A percentile compares a stretch with the other conserved stretches of the same genome.
Conservation (phyloP, 2,888 invertebrate genomes). For the Aquatica leii region DNA sequence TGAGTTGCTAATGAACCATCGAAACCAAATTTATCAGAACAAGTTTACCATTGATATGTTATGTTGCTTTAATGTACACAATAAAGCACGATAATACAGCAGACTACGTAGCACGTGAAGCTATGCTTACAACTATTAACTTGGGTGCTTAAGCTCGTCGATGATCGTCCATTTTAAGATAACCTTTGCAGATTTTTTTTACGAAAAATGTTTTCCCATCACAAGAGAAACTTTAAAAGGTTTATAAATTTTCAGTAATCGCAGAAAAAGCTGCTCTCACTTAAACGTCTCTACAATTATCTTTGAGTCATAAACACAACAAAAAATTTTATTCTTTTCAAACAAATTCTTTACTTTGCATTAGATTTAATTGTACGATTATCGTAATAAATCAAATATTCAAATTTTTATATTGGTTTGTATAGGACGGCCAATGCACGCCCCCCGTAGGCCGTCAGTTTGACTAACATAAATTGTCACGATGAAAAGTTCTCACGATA, state of each 20-base stretch:
- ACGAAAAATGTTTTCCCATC: conserved; percentile 18
- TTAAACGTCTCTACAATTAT: no score
- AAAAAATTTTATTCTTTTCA: no score
- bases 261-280: no score
- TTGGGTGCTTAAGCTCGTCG: conserved; percentile 33
- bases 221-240: neutral
- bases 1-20: conserved; percentile 52
- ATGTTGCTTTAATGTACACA: conserved; percentile 48
- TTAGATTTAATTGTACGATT: no score
- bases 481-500: conserved; percentile 54
- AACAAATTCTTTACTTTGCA: no score
- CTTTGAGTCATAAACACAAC: no score
- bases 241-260: conserved; percentile 2
- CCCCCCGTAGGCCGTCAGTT: conserved; percentile 34
- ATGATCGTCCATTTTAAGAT: conserved; percentile 32
- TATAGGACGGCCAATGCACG: conserved; percentile 27
- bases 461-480: conserved; percentile 53
- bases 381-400: conserved; percentile 16
- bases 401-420: conserved; percentile 23
- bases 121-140: conserved; percentile 41
- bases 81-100: conserved; percentile 53
- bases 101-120: conserved; percentile 41
- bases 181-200: conserved; percentile 29
- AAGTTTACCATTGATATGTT: conserved; percentile 50
- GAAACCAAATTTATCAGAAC: conserved; percentile 52